Evolutionary conservation across 2,888 invertebrate species (phyloP), one percentile per base, ranked within the genome.

Genomic region (Cephus runcator): DNA sequence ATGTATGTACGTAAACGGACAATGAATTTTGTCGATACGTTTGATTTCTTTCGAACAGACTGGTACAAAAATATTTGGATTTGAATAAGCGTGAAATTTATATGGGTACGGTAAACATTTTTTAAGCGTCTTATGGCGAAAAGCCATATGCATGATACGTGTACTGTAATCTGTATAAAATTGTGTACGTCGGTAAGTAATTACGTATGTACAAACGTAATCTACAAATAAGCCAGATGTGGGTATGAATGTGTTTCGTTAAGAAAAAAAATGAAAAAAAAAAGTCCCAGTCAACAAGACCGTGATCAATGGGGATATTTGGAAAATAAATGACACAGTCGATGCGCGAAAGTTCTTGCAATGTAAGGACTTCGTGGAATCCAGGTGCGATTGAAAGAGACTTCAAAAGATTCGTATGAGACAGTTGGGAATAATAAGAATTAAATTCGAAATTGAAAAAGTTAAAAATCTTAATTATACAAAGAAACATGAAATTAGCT

Each of bases 1-100:
- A 80, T 81, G 77, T 75, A 81, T 15, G 15, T 15, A 40, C 1
- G 15, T 40, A 6, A 6, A 6, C 15, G 40, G 15, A 40, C 15
- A 40, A 40, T 15, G 15, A 40, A 15, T 2, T 2, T 12, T 36
- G 12, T 3, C 12, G 36, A 36, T 12, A 4, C 4, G 6, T 15
- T 40, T 6, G 15, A 15, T 40, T 40, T 40, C 1, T 15, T 15
- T 40, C 40, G 40, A 15, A 6, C 0, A 40, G 40, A 6, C 40
- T 15, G 15, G 15, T 15, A 40, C 0, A 40, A 15, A 15, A 40
- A 40, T 40, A 40, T 6, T 40, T 6, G 40, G 0, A 40, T 15
- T 40, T 15, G 15, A 15, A 40, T 15, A 6, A 40, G 0, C 15
- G 15, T 0, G 56, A 56, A 23, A 23, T 56, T 23, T 23, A 56